Conservation (phyloP, 2,888 invertebrate genomes). For the Malthinus flaveolus region DNA sequence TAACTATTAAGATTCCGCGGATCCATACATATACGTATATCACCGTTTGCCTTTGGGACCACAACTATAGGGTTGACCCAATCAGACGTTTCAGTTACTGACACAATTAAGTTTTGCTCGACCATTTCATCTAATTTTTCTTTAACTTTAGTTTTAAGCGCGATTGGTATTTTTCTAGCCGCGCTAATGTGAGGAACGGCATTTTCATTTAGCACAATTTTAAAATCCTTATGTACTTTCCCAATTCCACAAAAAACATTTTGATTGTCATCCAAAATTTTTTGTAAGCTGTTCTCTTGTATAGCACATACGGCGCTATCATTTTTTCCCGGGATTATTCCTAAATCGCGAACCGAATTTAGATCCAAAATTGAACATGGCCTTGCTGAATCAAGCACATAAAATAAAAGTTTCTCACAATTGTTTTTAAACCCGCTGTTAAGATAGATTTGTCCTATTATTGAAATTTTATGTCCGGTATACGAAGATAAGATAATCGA, state of each 20-base stretch:
- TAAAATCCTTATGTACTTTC: too few species aligned
- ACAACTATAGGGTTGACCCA: neutral
- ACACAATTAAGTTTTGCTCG: neutral
- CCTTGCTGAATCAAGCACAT: neutral
- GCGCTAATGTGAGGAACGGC: too few species aligned
- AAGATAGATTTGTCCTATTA: neutral
- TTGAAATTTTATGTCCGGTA: neutral
- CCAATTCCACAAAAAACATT: too few species aligned
- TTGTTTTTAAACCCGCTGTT: neutral
- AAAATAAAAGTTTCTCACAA: neutral
- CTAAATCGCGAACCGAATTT: too few species aligned
- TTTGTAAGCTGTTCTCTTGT: neutral
- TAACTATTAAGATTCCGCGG: constrained; percentile 29
- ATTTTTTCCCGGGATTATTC: neutral
- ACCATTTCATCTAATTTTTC: neutral
- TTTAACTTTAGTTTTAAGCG: neutral
- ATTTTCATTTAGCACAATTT: too few species aligned
- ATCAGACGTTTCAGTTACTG: neutral
- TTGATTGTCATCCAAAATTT: neutral
- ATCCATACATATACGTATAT: constrained; percentile 31
- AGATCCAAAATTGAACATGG: neutral
- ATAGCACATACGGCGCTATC: neutral
- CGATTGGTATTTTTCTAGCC: too few species aligned
- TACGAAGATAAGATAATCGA: too few species aligned
- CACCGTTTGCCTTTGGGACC: neutral